Conservation (phyloP, 2,113 vertebrate genomes). For the Epinephelus fuscoguttatus region DNA sequence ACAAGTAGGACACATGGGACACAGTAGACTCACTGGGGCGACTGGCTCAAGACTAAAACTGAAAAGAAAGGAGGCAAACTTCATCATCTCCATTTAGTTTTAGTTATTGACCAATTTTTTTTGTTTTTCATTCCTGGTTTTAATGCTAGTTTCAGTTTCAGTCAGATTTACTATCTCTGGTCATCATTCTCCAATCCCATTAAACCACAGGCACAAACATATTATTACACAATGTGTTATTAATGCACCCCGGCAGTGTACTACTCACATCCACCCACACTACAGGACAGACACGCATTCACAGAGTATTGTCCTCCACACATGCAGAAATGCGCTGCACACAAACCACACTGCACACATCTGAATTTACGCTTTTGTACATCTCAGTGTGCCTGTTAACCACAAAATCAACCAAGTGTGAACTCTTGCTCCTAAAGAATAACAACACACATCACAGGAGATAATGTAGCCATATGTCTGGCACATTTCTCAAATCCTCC, state of each 20-base stretch:
- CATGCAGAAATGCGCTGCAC: constrained; percentile 23
- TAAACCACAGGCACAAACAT: constrained; percentile 30
- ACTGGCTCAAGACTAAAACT: neutral
- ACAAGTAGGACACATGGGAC: no score
- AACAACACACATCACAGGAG: constrained; percentile 8
- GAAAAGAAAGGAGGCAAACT: neutral
- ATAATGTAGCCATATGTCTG: neutral
- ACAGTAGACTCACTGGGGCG: neutral
- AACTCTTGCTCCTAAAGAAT: constrained; percentile 43
- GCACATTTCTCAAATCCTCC: neutral
- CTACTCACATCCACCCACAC: constrained; percentile 29
- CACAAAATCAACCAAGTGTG: constrained; percentile 20
- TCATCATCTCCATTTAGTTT: neutral
- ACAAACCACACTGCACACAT: constrained; percentile 20
- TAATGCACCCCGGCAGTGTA: constrained; percentile 31
- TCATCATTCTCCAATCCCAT: constrained; percentile 10
- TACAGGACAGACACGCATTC: constrained; percentile 8
- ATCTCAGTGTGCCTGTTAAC: constrained; percentile 1
- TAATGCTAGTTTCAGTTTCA: constrained; percentile 13
- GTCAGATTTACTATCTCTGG: neutral
- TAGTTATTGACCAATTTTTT: neutral
- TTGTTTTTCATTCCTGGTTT: neutral
- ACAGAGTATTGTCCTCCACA: constrained; percentile 1
- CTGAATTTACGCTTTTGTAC: constrained; percentile 1
- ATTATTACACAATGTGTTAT: constrained; percentile 53